phyloP scores from a whole-genome alignment of 2,888 invertebrate genomes.

The Dicycla oo region DNA sequence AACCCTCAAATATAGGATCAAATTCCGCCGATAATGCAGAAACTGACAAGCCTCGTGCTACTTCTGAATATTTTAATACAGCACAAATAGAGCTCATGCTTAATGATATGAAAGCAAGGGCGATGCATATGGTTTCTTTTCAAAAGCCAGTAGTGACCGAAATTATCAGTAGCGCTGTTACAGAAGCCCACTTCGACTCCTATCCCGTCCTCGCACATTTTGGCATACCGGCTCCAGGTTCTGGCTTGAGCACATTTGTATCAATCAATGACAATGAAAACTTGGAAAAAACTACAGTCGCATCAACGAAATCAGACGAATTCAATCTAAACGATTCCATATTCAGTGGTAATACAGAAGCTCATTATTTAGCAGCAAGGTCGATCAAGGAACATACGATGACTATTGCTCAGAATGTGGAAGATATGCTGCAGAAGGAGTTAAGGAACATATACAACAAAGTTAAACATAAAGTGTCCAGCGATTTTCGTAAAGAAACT shows the following conservation, averaged over 20 bases:
- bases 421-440: conserved; percentile 71
- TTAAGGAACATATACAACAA: conserved; percentile 72
- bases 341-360: conserved; percentile 30
- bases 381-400: conserved; percentile 68
- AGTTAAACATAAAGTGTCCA: conserved; percentile 72
- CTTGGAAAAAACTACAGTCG: conserved; percentile 44
- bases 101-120: conserved; percentile 76
- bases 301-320: conserved; percentile 16
- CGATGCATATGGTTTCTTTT: conserved; percentile 69
- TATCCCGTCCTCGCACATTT: conserved; percentile 63
- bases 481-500: conserved; percentile 66
- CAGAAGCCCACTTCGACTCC: conserved; percentile 70
- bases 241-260: conserved; percentile 57
- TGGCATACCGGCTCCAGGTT: conserved; percentile 35
- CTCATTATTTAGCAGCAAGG: conserved; percentile 62
- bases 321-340: conserved; percentile 25
- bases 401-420: conserved; percentile 70
- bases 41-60: neutral
- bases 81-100: conserved; percentile 77
- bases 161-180: conserved; percentile 72
- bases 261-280: conserved; percentile 46
- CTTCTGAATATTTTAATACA: conserved; percentile 60
- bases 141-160: conserved; percentile 69
- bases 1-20: too few relatives aligned
- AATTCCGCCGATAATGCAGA: neutral